These are phyloP conservation scores for Drosophila ironensis DNA, from an alignment of 1,140 invertebrate genomes.

Conservation along the genomic window DNA sequence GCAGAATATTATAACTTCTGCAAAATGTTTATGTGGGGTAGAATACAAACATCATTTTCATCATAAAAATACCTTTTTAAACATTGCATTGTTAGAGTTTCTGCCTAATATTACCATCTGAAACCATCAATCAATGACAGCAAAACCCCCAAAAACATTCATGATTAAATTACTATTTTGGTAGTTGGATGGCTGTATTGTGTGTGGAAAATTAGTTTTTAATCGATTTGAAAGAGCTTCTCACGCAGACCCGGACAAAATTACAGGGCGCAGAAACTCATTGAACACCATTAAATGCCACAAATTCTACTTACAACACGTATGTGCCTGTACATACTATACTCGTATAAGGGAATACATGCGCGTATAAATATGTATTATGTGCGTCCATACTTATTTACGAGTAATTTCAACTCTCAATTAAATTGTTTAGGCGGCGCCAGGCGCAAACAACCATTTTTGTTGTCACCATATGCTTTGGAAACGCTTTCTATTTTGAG, in stretches of 20 bases:
- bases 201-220: slow-evolving; percentile 73
- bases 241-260: slow-evolving; percentile 52
- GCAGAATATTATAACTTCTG: not conserved
- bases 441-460: slow-evolving; percentile 51
- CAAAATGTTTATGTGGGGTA: not conserved
- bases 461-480: slow-evolving; percentile 77
- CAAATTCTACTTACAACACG: not conserved
- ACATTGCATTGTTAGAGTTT: no score
- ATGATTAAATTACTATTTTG: slow-evolving; percentile 26
- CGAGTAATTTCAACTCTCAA: slow-evolving; percentile 74
- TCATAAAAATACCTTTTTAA: no score
- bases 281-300: slow-evolving; percentile 36
- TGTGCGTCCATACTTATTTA: slow-evolving; percentile 25
- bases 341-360: no score
- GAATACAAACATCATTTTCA: not conserved
- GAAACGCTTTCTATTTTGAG: slow-evolving; percentile 55
- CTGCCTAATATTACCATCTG: not conserved
- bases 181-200: slow-evolving; percentile 23
- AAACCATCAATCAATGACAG: slow-evolving; percentile 26
- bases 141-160: slow-evolving; percentile 15
- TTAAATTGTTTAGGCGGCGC: slow-evolving; percentile 74
- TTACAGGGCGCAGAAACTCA: slow-evolving; percentile 39
- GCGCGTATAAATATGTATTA: no score
- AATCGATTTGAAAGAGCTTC: slow-evolving; percentile 74
- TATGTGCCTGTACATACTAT: not conserved